phyloP scores from a whole-genome alignment of 2,888 invertebrate genomes.

The Oxyscelio sp. region DNA sequence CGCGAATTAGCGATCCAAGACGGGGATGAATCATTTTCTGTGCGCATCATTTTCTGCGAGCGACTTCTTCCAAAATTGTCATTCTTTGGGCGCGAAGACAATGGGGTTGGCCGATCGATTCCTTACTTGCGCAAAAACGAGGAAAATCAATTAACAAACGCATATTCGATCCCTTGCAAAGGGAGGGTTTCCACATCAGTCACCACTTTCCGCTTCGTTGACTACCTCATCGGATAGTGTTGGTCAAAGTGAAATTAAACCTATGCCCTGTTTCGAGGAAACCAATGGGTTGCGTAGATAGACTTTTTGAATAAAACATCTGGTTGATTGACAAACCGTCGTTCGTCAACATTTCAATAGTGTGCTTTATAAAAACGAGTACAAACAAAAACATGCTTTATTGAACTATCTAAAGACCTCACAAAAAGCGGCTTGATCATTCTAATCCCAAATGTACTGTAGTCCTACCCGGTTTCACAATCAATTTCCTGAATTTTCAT shows the following conservation, averaged over 20 bases:
- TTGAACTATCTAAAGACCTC: slow-evolving; percentile 41
- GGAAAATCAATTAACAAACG: slow-evolving; percentile 79
- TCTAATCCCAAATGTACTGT: slow-evolving; percentile 28
- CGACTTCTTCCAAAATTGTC: background rate
- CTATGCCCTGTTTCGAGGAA: slow-evolving; percentile 82
- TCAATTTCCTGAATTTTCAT: slow-evolving; percentile 24
- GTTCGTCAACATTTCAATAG: slow-evolving; percentile 70
- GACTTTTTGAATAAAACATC: slow-evolving; percentile 74
- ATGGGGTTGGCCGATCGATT: slow-evolving; percentile 30
- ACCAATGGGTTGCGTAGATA: slow-evolving; percentile 72
- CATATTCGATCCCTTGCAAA: slow-evolving; percentile 68
- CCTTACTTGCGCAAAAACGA: slow-evolving; percentile 79
- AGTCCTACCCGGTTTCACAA: slow-evolving; percentile 18
- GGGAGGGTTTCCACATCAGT: slow-evolving; percentile 78
- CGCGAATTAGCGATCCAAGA: slow-evolving; percentile 18
- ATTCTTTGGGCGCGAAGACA: slow-evolving; percentile 4
- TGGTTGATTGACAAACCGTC: slow-evolving; percentile 71
- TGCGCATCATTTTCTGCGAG: too few relatives aligned
- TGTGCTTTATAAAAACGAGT: slow-evolving; percentile 23
- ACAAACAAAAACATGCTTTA: slow-evolving; percentile 40
- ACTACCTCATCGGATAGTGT: slow-evolving; percentile 79
- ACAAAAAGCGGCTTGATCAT: slow-evolving; percentile 41
- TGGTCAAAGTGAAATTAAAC: slow-evolving; percentile 86
- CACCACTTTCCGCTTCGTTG: slow-evolving; percentile 85
- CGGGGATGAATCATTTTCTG: too few relatives aligned